Evolutionary conservation across 2,113 vertebrate species (phyloP).

Genomic region (Calyptommatus sinebrachiatus): DNA sequence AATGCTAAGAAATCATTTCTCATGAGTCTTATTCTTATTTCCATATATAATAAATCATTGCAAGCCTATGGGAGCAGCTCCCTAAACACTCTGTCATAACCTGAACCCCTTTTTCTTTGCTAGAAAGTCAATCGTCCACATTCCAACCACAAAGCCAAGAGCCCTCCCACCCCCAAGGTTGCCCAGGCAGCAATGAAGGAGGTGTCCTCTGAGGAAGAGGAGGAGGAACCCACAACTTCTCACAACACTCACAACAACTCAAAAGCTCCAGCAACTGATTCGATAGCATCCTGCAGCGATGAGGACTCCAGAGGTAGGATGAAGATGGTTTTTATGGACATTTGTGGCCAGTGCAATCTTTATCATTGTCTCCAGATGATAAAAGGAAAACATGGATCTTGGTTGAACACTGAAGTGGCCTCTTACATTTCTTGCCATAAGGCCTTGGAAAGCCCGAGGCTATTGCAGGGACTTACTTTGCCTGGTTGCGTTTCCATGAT

Average conservation of each 20-base stretch:
- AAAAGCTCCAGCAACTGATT: slow-evolving; percentile 57
- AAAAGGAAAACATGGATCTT: no score
- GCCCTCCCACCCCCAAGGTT: slow-evolving; percentile 9
- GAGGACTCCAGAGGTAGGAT: slow-evolving; percentile 65
- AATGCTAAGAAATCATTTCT: no score
- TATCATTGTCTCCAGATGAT: no score
- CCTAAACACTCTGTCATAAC: not conserved
- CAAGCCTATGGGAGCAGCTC: not conserved
- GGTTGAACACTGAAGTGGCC: no score
- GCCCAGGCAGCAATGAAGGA: slow-evolving; percentile 16
- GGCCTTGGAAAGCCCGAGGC: no score
- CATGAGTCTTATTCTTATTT: no score
- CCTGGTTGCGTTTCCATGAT: no score
- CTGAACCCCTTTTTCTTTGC: not conserved
- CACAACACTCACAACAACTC: slow-evolving; percentile 33
- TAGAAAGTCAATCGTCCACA: slow-evolving; percentile 3
- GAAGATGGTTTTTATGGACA: not conserved
- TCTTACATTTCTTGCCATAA: no score
- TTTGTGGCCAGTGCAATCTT: no score
- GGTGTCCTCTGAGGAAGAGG: slow-evolving; percentile 16
- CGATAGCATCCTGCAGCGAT: slow-evolving; percentile 65
- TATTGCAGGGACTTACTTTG: no score
- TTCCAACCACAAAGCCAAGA: slow-evolving; percentile 39
- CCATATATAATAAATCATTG: no score
- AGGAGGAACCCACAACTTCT: slow-evolving; percentile 35